Conservation (phyloP, 2,888 invertebrate species). For the Rhodophaea formosa region DNA sequence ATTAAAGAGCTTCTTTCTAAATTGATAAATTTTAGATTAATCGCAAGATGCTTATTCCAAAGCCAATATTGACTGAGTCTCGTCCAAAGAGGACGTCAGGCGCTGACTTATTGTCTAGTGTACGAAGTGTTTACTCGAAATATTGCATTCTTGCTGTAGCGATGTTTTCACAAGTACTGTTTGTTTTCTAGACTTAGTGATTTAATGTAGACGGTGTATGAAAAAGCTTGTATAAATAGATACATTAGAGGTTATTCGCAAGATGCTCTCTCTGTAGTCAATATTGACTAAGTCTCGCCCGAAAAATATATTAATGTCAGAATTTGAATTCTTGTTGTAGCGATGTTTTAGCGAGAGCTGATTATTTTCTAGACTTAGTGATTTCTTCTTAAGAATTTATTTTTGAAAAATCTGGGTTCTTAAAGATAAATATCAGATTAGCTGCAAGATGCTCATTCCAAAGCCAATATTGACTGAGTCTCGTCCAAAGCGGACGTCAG, state of each 20-base stretch:
- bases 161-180: constrained; percentile 21
- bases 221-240: too few species aligned
- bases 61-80: constrained; percentile 68
- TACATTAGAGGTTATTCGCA: too few species aligned
- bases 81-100: not conserved
- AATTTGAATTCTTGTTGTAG: not conserved
- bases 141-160: constrained; percentile 43
- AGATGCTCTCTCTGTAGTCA: too few species aligned
- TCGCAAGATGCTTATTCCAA: constrained; percentile 62
- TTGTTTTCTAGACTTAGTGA: constrained; percentile 23
- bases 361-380: constrained; percentile 24
- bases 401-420: too few species aligned
- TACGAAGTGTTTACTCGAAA: constrained; percentile 50
- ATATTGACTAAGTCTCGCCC: too few species aligned
- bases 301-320: too few species aligned
- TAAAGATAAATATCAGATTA: constrained; percentile 57
- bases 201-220: too few species aligned
- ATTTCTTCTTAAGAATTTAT: not conserved
- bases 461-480: constrained; percentile 68
- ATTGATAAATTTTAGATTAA: constrained; percentile 62
- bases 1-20: too few species aligned
- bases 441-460: constrained; percentile 64
- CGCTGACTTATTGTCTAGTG: constrained; percentile 47
- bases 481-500: constrained; percentile 8
- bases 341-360: constrained; percentile 20